Evolutionary conservation across 2,888 invertebrate genomes (phyloP).

Genomic region (Lasioglossum pauxillum): DNA sequence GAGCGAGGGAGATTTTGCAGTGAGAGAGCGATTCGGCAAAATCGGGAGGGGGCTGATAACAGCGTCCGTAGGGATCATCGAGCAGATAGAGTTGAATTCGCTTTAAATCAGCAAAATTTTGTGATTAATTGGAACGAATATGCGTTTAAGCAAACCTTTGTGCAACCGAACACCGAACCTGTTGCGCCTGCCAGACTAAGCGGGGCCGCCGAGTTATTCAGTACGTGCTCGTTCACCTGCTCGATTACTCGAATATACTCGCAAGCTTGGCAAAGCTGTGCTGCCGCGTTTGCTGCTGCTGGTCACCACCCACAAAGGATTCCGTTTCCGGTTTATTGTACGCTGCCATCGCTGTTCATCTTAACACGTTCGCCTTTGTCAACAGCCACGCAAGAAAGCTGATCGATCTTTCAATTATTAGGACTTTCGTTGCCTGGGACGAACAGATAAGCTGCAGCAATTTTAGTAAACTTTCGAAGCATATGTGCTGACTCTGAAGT

Average conservation of each 20-base stretch:
- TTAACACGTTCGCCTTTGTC: neutral
- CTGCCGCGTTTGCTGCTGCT: neutral
- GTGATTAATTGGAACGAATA: conserved; percentile 64
- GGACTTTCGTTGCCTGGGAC: neutral
- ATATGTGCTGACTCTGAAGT: neutral
- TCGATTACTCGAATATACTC: conserved; percentile 49
- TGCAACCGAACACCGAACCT: conserved; percentile 61
- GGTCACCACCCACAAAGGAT: conserved; percentile 47
- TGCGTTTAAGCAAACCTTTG: conserved; percentile 59
- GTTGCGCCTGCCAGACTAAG: conserved; percentile 61
- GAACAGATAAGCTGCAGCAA: neutral
- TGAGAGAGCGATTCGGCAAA: neutral
- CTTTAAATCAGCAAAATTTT: conserved; percentile 50
- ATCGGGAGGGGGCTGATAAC: neutral
- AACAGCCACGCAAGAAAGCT: neutral
- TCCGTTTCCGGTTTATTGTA: conserved; percentile 36
- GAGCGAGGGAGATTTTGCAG: neutral
- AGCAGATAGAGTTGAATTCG: neutral
- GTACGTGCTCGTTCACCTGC: conserved; percentile 63
- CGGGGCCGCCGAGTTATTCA: conserved; percentile 48
- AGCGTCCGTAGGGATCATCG: neutral
- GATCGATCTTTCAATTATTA: neutral
- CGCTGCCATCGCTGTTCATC: neutral
- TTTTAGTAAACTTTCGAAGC: neutral
- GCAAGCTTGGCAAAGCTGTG: conserved; percentile 15